These are phyloP conservation scores for Triops cancriformis DNA, from an alignment of 1,140 invertebrate genomes.

Conservation along the genomic window DNA sequence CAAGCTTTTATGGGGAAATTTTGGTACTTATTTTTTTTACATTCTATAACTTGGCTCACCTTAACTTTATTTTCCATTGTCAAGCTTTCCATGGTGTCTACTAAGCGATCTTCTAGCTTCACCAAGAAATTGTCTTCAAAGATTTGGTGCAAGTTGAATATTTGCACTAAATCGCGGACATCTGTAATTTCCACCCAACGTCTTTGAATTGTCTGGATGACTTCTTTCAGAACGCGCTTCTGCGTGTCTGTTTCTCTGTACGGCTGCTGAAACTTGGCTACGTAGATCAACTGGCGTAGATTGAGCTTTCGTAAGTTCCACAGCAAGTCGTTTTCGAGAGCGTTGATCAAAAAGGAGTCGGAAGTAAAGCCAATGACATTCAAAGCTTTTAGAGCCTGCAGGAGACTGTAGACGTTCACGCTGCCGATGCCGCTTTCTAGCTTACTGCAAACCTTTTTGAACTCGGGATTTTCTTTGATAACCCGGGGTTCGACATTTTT, in stretches of 20 bases:
- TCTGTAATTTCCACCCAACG: constrained; percentile 29
- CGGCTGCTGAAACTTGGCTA: constrained; percentile 21
- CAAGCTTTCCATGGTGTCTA: constrained; percentile 27
- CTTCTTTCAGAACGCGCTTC: constrained; percentile 24
- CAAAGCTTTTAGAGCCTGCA: constrained; percentile 24
- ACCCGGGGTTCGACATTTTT: neutral
- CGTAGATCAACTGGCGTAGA: constrained; percentile 22
- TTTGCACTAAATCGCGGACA: neutral
- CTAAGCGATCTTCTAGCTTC: constrained; percentile 29
- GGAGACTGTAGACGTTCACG: neutral
- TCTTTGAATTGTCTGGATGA: constrained; percentile 23
- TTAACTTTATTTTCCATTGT: constrained; percentile 24
- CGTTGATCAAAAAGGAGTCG: constrained; percentile 19
- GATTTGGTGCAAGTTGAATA: neutral
- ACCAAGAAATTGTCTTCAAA: constrained; percentile 26
- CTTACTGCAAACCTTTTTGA: neutral
- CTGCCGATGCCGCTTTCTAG: neutral
- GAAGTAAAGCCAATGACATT: constrained; percentile 21
- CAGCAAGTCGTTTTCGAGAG: constrained; percentile 28
- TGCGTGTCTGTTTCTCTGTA: constrained; percentile 19
- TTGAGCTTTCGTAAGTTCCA: constrained; percentile 29
- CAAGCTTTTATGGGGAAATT: too few relatives aligned
- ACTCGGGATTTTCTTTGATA: neutral
- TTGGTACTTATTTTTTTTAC: too few relatives aligned
- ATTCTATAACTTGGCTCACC: too few relatives aligned